Base-by-base conservation (phyloP, 2,113 vertebrate genomes). In the cat (Felis catus) region DNA sequence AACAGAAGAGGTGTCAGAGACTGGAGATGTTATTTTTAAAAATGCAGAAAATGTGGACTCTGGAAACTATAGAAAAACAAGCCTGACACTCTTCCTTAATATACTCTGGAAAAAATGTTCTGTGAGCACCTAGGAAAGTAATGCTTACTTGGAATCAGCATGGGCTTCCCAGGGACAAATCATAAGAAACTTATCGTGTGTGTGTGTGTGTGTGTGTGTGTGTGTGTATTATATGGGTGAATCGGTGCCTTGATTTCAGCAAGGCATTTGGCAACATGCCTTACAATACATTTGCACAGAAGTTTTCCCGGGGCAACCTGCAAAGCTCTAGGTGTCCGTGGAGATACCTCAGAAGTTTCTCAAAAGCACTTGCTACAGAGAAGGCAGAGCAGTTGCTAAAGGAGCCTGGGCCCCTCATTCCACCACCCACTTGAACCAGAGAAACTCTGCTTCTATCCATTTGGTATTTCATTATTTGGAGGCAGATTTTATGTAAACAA, bases 31-130 rank as follows among this genome's bases (percentile, higher is more conserved):
- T 91, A 48, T 81, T 89, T 74, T 87, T 73, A 18, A 27, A 66
- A 96, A 95, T 63, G 55, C 21, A 91, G 73, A 95, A 97, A 97
- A 86, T 78, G 53, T 65, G 23, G 31, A 74, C 53, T 94, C 73
- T 86, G 73, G 53, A 93, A 97, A 82, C 55, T 70, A 71, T 15
- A 93, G 82, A 89, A 74, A 5, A 93, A 39, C 53, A 81, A 87
- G 51, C 3, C 31, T 81, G 51, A 82, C 14, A 65, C 16, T 89
- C 27, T 89, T 90, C 16, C 58, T 91, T 83, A 83, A 80, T 82
- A 36, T 33, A n/a, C 25, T 48, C 27, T 85, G 41, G 61, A 68
- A 51, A 76, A 92, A 85, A 41, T 25, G 31, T 66, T 61, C 15
- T 89, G 14, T 74, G 19, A 65, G 41, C 7, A 61, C 29, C 79